Percentiles rank a stretch among this genome's conserved stretches.
Conservation (phyloP, 2,797 vertebrate species). For the Hoplostethus mediterraneus region DNA sequence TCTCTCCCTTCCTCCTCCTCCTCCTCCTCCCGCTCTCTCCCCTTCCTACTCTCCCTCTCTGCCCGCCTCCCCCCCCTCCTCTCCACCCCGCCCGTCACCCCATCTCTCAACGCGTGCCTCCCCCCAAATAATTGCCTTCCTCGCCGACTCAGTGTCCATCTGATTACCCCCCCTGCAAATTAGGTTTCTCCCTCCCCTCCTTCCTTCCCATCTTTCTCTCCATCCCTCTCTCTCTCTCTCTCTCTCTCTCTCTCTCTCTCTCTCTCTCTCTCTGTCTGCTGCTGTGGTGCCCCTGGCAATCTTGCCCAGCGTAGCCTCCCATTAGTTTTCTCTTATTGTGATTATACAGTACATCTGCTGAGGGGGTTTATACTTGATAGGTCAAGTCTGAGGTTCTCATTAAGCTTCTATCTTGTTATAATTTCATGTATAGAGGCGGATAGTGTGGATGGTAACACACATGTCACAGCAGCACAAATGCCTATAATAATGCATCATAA, state of each 20-base stretch:
- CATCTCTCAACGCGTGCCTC: slow-evolving; percentile 45
- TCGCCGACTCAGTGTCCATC: slow-evolving; percentile 72
- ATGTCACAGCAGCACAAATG: background rate
- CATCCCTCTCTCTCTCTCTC: background rate
- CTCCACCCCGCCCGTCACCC: slow-evolving; percentile 37
- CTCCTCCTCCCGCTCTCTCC: slow-evolving; percentile 15
- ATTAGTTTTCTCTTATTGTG: too few relatives aligned
- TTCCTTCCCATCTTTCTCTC: slow-evolving; percentile 2
- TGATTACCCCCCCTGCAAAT: slow-evolving; percentile 67
- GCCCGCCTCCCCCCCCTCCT: slow-evolving; percentile 14
- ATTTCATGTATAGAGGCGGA: background rate
- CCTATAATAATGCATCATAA: too few relatives aligned
- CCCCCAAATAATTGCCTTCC: slow-evolving; percentile 69
- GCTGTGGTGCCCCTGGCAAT: slow-evolving; percentile 19
- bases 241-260: background rate
- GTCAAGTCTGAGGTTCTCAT: too few relatives aligned
- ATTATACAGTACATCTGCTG: too few relatives aligned
- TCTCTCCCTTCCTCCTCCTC: background rate
- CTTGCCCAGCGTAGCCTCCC: background rate
- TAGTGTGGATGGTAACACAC: background rate
- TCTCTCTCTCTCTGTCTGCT: background rate
- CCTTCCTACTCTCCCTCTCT: slow-evolving; percentile 16
- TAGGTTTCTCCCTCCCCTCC: slow-evolving; percentile 39
- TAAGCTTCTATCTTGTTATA: too few relatives aligned
- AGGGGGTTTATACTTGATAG: too few relatives aligned